phyloP scores from a whole-genome alignment of 1,140 invertebrate species.

The Helicoverpa armigera region DNA sequence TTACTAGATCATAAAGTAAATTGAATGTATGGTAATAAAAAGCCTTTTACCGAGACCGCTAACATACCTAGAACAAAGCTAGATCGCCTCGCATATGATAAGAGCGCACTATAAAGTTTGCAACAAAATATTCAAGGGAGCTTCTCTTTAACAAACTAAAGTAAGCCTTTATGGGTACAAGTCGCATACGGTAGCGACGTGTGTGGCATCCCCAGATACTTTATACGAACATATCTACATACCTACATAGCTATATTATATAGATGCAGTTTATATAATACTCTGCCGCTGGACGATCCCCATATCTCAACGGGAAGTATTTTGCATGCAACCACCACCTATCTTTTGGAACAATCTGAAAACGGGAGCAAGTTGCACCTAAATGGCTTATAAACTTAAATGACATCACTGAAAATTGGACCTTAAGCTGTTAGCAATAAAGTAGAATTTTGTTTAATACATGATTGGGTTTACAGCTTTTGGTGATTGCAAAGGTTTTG shows the following conservation, averaged over 20 bases:
- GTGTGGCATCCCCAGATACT: conserved; percentile 79
- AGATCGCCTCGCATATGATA: not conserved
- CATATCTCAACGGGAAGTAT: conserved; percentile 83
- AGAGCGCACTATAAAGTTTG: not conserved
- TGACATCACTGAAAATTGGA: conserved; percentile 41
- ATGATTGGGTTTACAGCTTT: not conserved
- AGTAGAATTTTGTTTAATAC: conserved; percentile 24
- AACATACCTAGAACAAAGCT: not conserved
- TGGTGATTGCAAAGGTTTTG: conserved; percentile 36
- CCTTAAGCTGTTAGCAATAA: conserved; percentile 37
- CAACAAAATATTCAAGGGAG: conserved; percentile 11
- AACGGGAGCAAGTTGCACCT: conserved; percentile 68
- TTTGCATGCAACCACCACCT: conserved; percentile 81
- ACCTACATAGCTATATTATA: not conserved
- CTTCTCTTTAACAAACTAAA: conserved; percentile 35
- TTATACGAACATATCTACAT: conserved; percentile 30
- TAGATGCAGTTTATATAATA: conserved; percentile 71
- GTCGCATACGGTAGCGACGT: conserved; percentile 73
- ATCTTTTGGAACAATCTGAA: conserved; percentile 83
- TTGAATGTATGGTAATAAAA: not conserved
- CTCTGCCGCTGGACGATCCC: conserved; percentile 73
- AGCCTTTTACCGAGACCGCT: not conserved
- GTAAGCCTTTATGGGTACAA: conserved; percentile 22
- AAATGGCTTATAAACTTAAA: conserved; percentile 48
- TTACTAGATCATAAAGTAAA: not conserved